These are phyloP conservation scores for Trichomycterus rosablanca DNA, from an alignment of 2,113 vertebrate species.

Conservation along the genomic window DNA sequence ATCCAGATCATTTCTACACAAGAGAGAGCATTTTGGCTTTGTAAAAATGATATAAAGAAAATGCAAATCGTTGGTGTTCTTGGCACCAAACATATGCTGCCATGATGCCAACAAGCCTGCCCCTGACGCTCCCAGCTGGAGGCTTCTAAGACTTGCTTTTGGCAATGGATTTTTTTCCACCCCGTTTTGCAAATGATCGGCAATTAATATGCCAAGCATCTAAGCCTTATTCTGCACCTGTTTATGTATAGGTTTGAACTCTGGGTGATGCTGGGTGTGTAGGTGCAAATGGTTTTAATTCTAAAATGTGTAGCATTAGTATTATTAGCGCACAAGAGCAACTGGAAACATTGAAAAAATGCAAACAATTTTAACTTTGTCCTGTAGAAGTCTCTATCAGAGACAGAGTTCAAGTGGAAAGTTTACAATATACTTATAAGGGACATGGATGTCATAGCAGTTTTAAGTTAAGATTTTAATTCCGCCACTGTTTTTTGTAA, in stretches of 20 bases:
- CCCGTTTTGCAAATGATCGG: conserved; percentile 77
- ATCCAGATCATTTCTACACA: conserved; percentile 76
- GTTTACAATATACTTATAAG: too few species aligned
- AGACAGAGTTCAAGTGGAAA: too few species aligned
- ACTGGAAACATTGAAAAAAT: too few species aligned
- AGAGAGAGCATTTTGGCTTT: conserved; percentile 76
- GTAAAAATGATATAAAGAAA: conserved; percentile 80
- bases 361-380: not conserved
- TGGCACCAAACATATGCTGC: conserved; percentile 80
- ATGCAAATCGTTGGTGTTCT: conserved; percentile 81
- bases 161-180: conserved; percentile 75
- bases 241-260: conserved; percentile 59
- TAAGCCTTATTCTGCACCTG: conserved; percentile 75
- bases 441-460: too few species aligned
- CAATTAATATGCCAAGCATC: conserved; percentile 80
- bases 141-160: conserved; percentile 77
- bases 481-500: too few species aligned
- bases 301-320: not conserved
- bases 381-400: too few species aligned
- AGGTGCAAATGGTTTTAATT: conserved; percentile 43
- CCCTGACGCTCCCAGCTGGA: conserved; percentile 79
- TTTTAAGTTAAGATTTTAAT: too few species aligned
- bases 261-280: conserved; percentile 30
- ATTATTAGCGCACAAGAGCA: not conserved
- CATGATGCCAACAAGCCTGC: conserved; percentile 78